Percentiles rank a stretch among this genome's conserved stretches.
Evolutionary conservation across 2,113 vertebrate species (phyloP).

Genomic region (Nesogale talazaci): DNA sequence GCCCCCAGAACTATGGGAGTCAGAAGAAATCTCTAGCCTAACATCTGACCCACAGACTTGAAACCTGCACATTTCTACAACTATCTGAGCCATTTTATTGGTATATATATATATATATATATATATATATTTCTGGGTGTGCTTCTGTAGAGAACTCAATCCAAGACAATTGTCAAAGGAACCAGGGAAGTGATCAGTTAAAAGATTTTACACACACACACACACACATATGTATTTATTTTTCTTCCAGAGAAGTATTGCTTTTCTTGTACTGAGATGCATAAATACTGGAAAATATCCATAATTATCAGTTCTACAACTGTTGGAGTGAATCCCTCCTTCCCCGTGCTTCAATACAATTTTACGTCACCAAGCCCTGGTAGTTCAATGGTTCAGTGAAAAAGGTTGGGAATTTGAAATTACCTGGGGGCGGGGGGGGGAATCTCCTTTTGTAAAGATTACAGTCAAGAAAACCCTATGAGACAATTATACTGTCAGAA

Average conservation of each 20-base stretch:
- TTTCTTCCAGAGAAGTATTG: not conserved
- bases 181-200: not conserved
- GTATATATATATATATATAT: no score
- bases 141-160: no score
- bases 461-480: not conserved
- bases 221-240: no score
- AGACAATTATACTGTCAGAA: not conserved
- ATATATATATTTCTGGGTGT: no score
- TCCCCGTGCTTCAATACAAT: not conserved
- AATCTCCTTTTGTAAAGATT: not conserved
- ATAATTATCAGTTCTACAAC: not conserved
- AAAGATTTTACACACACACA: not conserved
- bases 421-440: not conserved
- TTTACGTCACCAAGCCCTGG: not conserved
- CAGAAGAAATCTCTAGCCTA: no score
- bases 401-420: not conserved
- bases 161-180: not conserved
- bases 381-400: not conserved
- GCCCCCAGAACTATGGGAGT: no score
- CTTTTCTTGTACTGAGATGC: not conserved
- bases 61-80: no score
- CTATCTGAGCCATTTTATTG: no score
- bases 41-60: no score
- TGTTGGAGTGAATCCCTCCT: not conserved
- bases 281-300: not conserved